Conservation (phyloP, 2,797 vertebrate genomes). For the Crax fasciolata region DNA sequence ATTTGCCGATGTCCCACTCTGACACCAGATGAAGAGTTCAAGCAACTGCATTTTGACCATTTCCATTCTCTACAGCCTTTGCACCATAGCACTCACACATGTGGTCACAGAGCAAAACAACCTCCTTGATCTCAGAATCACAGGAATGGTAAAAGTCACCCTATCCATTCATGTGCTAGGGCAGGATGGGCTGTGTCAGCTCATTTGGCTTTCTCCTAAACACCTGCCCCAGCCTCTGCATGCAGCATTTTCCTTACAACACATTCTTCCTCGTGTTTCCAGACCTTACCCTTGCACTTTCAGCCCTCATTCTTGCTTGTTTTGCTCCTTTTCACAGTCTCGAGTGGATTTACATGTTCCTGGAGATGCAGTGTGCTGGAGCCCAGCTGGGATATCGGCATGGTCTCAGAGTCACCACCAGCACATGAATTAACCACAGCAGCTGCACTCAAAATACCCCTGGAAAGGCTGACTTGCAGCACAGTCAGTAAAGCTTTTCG, state of each 20-base stretch:
- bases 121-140: too few species aligned
- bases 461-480: background rate
- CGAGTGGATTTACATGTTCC: background rate
- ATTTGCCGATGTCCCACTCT: background rate
- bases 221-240: background rate
- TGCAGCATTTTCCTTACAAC: background rate
- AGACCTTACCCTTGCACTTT: background rate
- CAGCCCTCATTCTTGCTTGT: background rate
- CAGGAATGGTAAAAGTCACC: background rate
- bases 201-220: background rate
- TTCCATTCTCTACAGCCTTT: background rate
- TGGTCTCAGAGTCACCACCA: background rate
- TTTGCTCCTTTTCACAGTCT: background rate
- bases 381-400: background rate
- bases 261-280: background rate
- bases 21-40: background rate
- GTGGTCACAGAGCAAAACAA: background rate
- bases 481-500: background rate
- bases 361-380: background rate
- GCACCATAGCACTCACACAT: background rate
- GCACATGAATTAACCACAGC: background rate
- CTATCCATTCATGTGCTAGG: background rate
- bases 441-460: background rate
- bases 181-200: background rate
- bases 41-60: background rate